Base-by-base conservation (phyloP, 2,888 invertebrate species). In the Callyntrura guangdongensis region DNA sequence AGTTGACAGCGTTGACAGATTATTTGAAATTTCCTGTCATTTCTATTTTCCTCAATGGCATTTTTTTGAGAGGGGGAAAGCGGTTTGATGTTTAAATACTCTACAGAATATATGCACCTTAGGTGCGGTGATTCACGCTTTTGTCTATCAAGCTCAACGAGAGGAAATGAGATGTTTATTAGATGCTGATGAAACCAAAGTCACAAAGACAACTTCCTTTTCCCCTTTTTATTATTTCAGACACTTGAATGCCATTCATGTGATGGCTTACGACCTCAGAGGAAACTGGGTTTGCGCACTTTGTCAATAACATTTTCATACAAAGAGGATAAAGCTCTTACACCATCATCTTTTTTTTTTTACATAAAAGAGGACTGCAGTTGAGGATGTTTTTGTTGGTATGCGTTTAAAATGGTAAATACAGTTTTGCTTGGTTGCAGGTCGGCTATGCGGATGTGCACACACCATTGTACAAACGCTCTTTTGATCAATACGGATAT, bases 381-480 rank as follows among this genome's bases (percentile, higher is more conserved):
- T 69, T 64, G 64, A 64, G 69, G 11, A 64, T 64, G 5, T n/a
- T n/a, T n/a, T 36, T n/a, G 3, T 69, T 49, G 12, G n/a, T n/a
- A 49, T 49, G 17, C 14, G 74, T 45, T 53, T 69, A 53, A 59
- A 5, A 56, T 56, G 69, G 56, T 47, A n/a, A 49, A 27, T 59
- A 14, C n/a, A 25, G 56, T 22, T 61, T 61, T 64, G 12, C 45
- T 36, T 49, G 6, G 20, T 14, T 72, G 20, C 98, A 98, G 98
- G 98, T 97, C 0, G 98, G 98, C n/a, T 98, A 98, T 94, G 98
- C 98, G 0, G 98, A 98, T 94, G 97, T 97, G 0, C 98, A 98
- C 94, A 98, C 98, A 94, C 97, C 98, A 0, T 95, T 98, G 0
- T 98, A 98, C 95, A 97, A 97, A 94, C 96, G 98, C 69, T 97